These are phyloP conservation scores for Dryadula phaetusa DNA, from an alignment of 2,888 invertebrate genomes.

Conservation along the genomic window DNA sequence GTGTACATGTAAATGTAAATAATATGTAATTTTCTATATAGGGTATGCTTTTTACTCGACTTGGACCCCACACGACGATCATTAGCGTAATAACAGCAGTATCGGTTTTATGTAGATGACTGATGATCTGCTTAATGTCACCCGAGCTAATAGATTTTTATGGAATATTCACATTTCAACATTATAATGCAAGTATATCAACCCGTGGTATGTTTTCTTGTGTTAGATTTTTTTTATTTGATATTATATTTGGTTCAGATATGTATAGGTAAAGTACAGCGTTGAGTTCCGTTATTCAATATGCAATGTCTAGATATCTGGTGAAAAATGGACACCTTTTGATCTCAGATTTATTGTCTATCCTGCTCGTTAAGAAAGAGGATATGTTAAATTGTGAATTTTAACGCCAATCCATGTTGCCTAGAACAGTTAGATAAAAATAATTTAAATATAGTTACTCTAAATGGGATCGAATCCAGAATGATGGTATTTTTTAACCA, in stretches of 20 bases:
- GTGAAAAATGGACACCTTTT: neutral
- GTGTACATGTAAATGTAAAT: constrained; percentile 41
- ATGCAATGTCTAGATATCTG: neutral
- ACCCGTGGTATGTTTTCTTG: neutral
- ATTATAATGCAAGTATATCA: no score
- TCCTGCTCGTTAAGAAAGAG: no score
- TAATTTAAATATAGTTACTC: no score
- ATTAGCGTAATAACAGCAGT: constrained; percentile 44
- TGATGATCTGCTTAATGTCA: constrained; percentile 28
- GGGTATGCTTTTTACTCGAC: constrained; percentile 44
- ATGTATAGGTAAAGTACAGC: neutral
- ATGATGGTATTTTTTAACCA: no score
- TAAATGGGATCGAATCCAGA: no score
- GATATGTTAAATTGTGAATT: no score
- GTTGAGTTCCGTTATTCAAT: neutral
- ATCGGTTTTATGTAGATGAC: constrained; percentile 26
- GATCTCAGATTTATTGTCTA: no score
- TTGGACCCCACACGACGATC: constrained; percentile 55
- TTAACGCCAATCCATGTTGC: no score
- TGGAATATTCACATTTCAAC: neutral
- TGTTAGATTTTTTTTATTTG: constrained; percentile 1
- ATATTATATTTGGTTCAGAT: neutral
- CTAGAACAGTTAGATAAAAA: no score
- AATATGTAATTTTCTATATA: constrained; percentile 64
- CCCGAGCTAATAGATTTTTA: constrained; percentile 27